Base-by-base conservation (phyloP, 2,113 vertebrate species). In the Ceyx melanurus region DNA sequence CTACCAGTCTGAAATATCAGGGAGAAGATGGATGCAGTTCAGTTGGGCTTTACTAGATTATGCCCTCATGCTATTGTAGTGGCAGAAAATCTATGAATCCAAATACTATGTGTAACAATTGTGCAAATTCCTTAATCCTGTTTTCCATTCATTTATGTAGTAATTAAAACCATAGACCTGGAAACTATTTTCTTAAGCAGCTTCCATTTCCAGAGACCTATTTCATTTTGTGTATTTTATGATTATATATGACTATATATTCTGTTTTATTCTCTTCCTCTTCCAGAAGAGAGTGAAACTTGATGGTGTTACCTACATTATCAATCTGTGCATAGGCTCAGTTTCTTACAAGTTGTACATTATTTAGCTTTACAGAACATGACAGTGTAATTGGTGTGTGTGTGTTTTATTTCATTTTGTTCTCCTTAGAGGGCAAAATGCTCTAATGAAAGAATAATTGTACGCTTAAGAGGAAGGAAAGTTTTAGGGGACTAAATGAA, bases 161-260 rank as follows among this genome's bases (percentile, higher is more conserved):
- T 94, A 96, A 94, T 82, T 78, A 96, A 89, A 96, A 81, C 90
- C 90, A 73, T 29, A 72, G 66, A 89, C 65, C 48, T 91, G 92
- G 88, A 94, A 95, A 74, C 42, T 58, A 1, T 67, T 86, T 89
- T 89, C 78, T 56, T 33, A 70, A 81, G 19, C 81, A 91, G 43
- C 60, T 82, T 91, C 85, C 28, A 56, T 93, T 95, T 91, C 57
- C 57, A 86, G 67, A 85, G 72, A 31, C 43, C 50, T 91, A 37
- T 90, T 90, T 73, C 25, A 86, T 71, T 87, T 70, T 3, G 1
- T 58, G 3, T 88, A 10, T 74, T 80, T 88, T 79, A 43, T 87
- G 91, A 75, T 37, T 86, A 11, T 64, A 20, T 81, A 40, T 85
- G 89, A 75, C 42, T 86, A 11, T 64, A 20, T 81, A 40, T 85